Evolutionary conservation across 2,888 invertebrate species (phyloP).

Genomic region (Ptilodon capucinus): DNA sequence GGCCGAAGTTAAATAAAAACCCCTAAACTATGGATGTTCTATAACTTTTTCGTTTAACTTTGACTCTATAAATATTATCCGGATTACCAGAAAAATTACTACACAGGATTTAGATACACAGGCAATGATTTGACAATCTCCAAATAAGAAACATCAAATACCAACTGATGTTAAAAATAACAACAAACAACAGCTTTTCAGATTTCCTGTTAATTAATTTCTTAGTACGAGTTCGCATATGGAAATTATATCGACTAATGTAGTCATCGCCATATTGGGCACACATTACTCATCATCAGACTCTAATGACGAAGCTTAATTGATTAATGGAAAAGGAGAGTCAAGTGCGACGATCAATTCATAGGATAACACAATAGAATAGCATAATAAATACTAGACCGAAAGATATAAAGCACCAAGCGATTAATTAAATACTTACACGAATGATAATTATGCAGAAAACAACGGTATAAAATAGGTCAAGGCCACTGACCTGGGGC

Average conservation of each 20-base stretch:
- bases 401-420: too few species aligned
- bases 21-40: neutral
- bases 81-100: too few species aligned
- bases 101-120: too few species aligned
- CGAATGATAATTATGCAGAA: neutral
- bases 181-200: too few species aligned
- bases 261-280: neutral
- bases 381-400: neutral
- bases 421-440: neutral
- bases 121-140: too few species aligned
- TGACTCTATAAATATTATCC: too few species aligned
- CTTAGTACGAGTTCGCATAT: neutral
- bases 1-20: slow-evolving; percentile 1
- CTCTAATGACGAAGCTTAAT: neutral
- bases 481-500: slow-evolving; percentile 28
- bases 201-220: neutral
- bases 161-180: neutral
- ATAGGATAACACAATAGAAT: slow-evolving; percentile 3
- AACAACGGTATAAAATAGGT: slow-evolving; percentile 6
- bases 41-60: too few species aligned
- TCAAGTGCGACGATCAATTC: neutral
- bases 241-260: neutral
- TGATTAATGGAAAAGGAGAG: neutral
- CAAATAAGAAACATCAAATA: neutral
- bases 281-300: neutral